These are phyloP conservation scores for Epinotia bilunana DNA, from an alignment of 2,888 invertebrate genomes.

Conservation along the genomic window DNA sequence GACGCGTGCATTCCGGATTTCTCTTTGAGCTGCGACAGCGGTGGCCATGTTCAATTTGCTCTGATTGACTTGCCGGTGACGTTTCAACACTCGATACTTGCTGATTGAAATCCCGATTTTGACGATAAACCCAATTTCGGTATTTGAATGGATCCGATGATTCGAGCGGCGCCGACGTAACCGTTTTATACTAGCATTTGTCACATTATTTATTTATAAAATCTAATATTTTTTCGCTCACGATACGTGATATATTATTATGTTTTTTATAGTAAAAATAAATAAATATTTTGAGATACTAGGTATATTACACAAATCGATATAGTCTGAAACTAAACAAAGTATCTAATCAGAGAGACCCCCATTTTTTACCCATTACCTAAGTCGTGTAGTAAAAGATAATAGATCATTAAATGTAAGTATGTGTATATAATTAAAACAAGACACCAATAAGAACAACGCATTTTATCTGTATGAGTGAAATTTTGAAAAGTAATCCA, in stretches of 20 bases:
- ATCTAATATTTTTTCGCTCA: neutral
- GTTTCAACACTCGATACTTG: slow-evolving; percentile 64
- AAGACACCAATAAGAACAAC: neutral
- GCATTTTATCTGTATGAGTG: neutral
- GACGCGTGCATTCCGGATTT: slow-evolving; percentile 46
- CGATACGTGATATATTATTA: neutral
- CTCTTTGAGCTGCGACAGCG: slow-evolving; percentile 60
- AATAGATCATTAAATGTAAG: too few species aligned
- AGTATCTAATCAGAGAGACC: too few species aligned
- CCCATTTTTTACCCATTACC: too few species aligned
- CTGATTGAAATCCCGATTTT: slow-evolving; percentile 72
- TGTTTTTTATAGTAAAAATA: neutral
- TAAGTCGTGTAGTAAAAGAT: too few species aligned
- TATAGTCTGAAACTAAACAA: too few species aligned
- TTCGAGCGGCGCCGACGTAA: slow-evolving; percentile 34
- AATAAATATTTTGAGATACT: neutral
- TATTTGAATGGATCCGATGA: slow-evolving; percentile 52
- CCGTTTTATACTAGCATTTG: slow-evolving; percentile 28
- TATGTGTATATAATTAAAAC: too few species aligned
- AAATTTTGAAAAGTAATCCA: neutral
- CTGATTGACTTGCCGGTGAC: slow-evolving; percentile 72
- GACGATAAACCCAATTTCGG: slow-evolving; percentile 69
- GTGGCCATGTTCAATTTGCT: slow-evolving; percentile 70
- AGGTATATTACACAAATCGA: too few species aligned
- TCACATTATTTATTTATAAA: neutral